A percentile compares a stretch with the other conserved stretches of the same genome.
Conservation (phyloP, 2,888 invertebrate genomes). For the Rugalucina vietnamica region DNA sequence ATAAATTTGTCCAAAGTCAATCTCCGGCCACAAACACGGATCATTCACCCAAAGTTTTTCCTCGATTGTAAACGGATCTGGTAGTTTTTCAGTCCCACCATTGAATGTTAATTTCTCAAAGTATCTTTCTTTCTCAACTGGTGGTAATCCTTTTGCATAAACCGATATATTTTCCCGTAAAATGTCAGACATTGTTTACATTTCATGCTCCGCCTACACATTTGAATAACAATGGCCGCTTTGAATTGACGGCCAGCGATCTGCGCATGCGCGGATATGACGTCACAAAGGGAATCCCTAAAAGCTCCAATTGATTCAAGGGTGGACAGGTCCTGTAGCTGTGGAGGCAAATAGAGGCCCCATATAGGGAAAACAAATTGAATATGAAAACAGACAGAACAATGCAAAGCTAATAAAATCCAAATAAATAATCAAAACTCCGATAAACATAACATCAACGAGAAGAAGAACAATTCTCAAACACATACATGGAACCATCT, state of each 20-base stretch:
- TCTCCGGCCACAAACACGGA: slow-evolving; percentile 17
- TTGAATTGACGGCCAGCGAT: slow-evolving; percentile 11
- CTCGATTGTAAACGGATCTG: background rate
- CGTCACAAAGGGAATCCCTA: slow-evolving; percentile 1
- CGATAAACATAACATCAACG: no score
- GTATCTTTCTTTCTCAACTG: background rate
- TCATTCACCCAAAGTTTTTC: slow-evolving; percentile 4
- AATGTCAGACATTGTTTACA: background rate
- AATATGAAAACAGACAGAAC: no score
- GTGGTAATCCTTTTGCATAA: background rate
- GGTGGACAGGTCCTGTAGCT: no score
- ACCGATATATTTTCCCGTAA: background rate
- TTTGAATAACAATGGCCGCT: background rate
- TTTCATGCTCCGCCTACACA: background rate
- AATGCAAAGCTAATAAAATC: no score
- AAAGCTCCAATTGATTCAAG: slow-evolving; percentile 18
- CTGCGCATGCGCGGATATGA: slow-evolving; percentile 10
- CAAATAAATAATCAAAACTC: no score
- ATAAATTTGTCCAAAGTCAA: slow-evolving; percentile 12
- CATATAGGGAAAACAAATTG: no score
- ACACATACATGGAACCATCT: no score
- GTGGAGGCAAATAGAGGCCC: no score
- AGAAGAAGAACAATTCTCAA: no score
- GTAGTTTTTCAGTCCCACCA: background rate
- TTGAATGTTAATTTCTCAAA: background rate